phyloP scores from a whole-genome alignment of 2,113 vertebrate species.

The Aythya baeri region DNA sequence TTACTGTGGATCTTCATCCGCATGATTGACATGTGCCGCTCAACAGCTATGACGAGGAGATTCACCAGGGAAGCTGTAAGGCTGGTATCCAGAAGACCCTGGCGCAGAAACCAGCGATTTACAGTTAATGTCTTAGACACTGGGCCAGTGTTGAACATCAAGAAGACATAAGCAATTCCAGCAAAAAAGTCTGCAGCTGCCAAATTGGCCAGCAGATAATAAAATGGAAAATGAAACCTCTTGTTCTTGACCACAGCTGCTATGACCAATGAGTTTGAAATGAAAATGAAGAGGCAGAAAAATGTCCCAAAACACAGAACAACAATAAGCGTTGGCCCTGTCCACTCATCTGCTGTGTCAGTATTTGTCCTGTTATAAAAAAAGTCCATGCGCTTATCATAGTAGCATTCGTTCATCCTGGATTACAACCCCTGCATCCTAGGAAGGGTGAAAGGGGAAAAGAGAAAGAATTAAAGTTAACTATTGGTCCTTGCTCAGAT shows the following conservation, averaged over 20 bases:
- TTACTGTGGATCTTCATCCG: slow-evolving; percentile 94
- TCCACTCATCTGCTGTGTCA: slow-evolving; percentile 80
- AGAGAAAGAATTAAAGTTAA: background rate
- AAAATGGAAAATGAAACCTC: slow-evolving; percentile 95
- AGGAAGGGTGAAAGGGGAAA: background rate
- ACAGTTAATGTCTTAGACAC: slow-evolving; percentile 86
- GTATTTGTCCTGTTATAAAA: slow-evolving; percentile 89
- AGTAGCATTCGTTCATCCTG: slow-evolving; percentile 86
- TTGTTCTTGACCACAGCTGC: slow-evolving; percentile 93
- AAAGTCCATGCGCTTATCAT: slow-evolving; percentile 88
- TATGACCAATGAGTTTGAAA: slow-evolving; percentile 94
- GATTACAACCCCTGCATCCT: slow-evolving; percentile 80
- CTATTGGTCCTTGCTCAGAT: background rate
- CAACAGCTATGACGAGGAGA: slow-evolving; percentile 92
- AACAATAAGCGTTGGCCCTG: slow-evolving; percentile 78
- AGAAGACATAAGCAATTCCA: slow-evolving; percentile 93
- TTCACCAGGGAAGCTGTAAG: slow-evolving; percentile 93
- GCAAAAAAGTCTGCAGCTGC: slow-evolving; percentile 96
- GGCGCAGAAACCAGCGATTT: slow-evolving; percentile 90
- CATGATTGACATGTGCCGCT: slow-evolving; percentile 94
- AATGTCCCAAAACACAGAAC: slow-evolving; percentile 88
- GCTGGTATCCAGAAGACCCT: slow-evolving; percentile 93
- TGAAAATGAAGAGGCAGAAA: slow-evolving; percentile 94
- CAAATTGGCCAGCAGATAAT: slow-evolving; percentile 93
- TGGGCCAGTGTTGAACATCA: slow-evolving; percentile 95